Evolutionary conservation across 2,797 vertebrate species (phyloP).

Genomic region (Gadopsis bispinosus): DNA sequence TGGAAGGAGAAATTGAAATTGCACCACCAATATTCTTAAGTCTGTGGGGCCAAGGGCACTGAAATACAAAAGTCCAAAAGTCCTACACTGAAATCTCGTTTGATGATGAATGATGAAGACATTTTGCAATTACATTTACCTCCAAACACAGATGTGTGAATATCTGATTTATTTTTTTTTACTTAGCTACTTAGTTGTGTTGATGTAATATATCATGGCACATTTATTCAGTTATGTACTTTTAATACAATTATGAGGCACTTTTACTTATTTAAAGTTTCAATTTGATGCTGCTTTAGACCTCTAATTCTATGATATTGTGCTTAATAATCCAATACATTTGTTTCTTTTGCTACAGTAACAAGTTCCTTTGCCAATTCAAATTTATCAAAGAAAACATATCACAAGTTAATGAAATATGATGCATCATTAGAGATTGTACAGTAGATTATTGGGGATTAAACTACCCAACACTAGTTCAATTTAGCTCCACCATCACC

Average conservation of each 20-base stretch:
- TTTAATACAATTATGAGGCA: background rate
- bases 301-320: too few relatives aligned
- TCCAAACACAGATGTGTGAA: background rate
- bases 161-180: background rate
- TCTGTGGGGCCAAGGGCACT: background rate
- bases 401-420: too few relatives aligned
- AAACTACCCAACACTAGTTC: background rate
- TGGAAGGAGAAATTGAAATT: background rate
- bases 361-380: background rate
- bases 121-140: slow-evolving; percentile 2
- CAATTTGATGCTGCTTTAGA: background rate
- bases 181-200: background rate
- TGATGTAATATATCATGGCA: background rate
- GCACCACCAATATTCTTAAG: background rate
- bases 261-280: slow-evolving; percentile 5
- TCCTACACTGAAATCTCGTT: background rate
- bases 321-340: background rate
- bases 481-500: background rate
- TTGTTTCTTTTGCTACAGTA: background rate
- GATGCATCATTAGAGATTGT: too few relatives aligned
- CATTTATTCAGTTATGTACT: background rate
- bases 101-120: background rate
- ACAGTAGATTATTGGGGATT: background rate
- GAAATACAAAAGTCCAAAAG: background rate
- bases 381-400: background rate